Evolutionary conservation across 2,113 vertebrate species (phyloP).

Genomic region (Tragelaphus imberbis): DNA sequence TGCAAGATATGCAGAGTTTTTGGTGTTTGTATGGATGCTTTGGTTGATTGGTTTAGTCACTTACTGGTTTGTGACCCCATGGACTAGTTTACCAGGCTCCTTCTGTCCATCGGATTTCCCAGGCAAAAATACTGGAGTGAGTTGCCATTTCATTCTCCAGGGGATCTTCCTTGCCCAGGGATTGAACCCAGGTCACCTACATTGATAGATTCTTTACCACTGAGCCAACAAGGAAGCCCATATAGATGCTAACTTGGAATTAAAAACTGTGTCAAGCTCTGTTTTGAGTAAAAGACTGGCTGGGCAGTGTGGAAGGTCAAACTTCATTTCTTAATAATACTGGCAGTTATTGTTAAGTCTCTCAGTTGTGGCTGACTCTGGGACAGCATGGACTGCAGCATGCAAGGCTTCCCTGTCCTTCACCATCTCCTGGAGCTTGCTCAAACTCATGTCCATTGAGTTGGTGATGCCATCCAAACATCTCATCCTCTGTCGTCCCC

Average conservation of each 20-base stretch:
- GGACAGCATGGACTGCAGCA: not conserved
- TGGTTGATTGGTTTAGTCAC: not conserved
- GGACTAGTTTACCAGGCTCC: not conserved
- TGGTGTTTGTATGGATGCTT: not conserved
- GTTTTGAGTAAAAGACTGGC: not conserved
- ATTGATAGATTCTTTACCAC: not conserved
- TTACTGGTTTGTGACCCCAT: not conserved
- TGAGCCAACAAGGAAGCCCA: not conserved
- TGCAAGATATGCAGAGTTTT: not conserved
- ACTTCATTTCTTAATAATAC: conserved; percentile 14
- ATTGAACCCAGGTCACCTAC: not conserved
- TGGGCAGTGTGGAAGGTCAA: not conserved
- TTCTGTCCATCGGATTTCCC: not conserved
- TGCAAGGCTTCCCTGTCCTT: not conserved
- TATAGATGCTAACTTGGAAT: not conserved
- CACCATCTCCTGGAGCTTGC: not conserved
- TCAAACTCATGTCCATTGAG: not conserved
- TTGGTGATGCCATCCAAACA: not conserved
- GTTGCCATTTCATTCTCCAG: not conserved
- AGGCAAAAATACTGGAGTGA: not conserved
- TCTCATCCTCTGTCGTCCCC: not conserved
- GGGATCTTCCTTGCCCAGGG: not conserved
- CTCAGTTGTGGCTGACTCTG: not conserved
- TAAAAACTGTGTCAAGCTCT: conserved; percentile 13
- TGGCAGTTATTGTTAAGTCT: not conserved